Evolutionary conservation across 1,140 invertebrate genomes (phyloP).

Genomic region (Thereuonema tuberculata): DNA sequence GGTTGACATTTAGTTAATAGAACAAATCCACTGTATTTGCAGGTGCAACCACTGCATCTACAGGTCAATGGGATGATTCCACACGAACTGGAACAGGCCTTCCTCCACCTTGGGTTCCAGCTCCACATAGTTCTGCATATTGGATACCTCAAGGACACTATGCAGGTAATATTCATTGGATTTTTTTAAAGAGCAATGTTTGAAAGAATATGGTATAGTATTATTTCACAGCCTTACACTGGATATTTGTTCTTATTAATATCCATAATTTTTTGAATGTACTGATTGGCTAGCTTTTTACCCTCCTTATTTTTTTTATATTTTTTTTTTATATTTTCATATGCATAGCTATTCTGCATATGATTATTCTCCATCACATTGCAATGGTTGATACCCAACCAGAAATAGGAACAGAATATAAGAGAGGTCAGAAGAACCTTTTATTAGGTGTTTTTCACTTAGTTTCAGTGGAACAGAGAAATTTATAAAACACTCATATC

Average conservation of each 20-base stretch:
- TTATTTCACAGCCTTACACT: neutral
- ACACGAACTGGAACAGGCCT: neutral
- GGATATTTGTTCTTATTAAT: neutral
- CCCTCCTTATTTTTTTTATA: neutral
- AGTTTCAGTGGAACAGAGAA: too few species aligned
- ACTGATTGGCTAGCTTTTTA: neutral
- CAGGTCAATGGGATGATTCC: neutral
- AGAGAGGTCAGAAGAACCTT: too few species aligned
- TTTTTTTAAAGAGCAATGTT: neutral
- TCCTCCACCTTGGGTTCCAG: constrained; percentile 32
- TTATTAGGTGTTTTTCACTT: too few species aligned
- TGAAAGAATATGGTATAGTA: neutral
- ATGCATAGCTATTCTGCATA: neutral
- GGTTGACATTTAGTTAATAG: too few species aligned
- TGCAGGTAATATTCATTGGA: neutral
- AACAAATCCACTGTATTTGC: too few species aligned
- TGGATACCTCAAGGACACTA: constrained; percentile 4
- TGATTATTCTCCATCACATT: neutral
- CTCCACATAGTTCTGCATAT: constrained; percentile 30
- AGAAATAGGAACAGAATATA: too few species aligned
- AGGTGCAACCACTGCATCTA: neutral
- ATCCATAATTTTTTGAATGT: neutral
- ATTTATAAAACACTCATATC: too few species aligned
- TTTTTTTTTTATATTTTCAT: too few species aligned
- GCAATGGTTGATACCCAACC: neutral